Evolutionary conservation across 92 coral and sea anemone species (phyloP), one percentile per base, ranked within the genome.

Genomic region (Diadumene lineata): DNA sequence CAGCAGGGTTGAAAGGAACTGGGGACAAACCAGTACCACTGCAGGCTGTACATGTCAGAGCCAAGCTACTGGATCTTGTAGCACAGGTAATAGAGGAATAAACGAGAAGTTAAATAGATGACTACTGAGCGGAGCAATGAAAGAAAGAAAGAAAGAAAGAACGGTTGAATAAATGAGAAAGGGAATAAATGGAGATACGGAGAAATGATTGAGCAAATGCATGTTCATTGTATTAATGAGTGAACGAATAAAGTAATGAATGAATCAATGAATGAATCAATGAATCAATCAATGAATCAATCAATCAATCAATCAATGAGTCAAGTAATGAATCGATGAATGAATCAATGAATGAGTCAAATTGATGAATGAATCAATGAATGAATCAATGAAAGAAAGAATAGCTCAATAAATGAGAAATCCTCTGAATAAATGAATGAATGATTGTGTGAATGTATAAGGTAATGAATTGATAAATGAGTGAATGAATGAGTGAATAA

Each of bases 41-140:
- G 19, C 84, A 89, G 77, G 88, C 97, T 13, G 97, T 94, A n/a
- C 97, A 92, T 53, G 82, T 94, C 76, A 79, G 87, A 75, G 98
- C 98, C 13, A 94, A 82, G 69, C 78, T 94, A 62, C 68, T 94
- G 79, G 98, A 94, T 79, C 78, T 94, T 56, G 97, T 93, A 10
- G 97, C 91, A 0, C 97, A 91, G 97, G 97, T 90, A 68, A 62
- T 28, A 23, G 38, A 58, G 23, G 31, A 58, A 9, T 58, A 17
- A 11, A 58, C 26, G 60, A 16, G n/a, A n/a, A n/a, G n/a, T n/a
- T n/a, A n/a, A n/a, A n/a, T n/a, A n/a, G n/a, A n/a, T n/a, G n/a
- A n/a, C n/a, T n/a, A n/a, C n/a, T n/a, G n/a, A n/a, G n/a, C n/a
- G n/a, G n/a, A n/a, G n/a, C n/a, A n/a, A 53, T 53, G n/a, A 16